Evolutionary conservation across 2,113 vertebrate genomes (phyloP).

Genomic region (Poeciliopsis prolifica): DNA sequence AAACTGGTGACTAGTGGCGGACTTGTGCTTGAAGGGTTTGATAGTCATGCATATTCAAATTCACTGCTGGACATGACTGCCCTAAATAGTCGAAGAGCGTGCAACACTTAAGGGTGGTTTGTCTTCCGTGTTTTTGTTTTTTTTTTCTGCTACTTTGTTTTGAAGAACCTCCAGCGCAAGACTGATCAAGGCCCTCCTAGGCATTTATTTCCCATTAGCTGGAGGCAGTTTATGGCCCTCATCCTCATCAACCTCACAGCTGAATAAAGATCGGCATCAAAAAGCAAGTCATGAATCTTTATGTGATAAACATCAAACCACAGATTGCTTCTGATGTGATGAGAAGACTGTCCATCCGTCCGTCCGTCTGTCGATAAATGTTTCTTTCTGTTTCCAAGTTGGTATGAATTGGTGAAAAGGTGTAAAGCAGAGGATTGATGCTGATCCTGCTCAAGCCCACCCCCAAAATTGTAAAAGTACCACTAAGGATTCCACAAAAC

Average conservation of each 20-base stretch:
- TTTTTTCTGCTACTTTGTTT: constrained; percentile 20
- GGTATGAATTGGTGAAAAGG: constrained; percentile 26
- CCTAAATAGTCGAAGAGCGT: constrained; percentile 80
- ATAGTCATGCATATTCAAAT: constrained; percentile 85
- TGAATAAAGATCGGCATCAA: constrained; percentile 55
- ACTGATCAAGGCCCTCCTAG: constrained; percentile 68
- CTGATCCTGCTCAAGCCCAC: neutral
- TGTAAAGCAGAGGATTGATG: neutral
- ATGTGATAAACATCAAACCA: constrained; percentile 21
- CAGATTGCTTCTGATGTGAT: no score
- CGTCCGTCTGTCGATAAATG: constrained; percentile 65
- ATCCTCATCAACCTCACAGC: constrained; percentile 56
- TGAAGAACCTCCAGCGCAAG: constrained; percentile 63
- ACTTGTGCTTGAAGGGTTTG: constrained; percentile 76
- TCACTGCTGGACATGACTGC: constrained; percentile 81
- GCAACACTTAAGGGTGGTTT: constrained; percentile 72
- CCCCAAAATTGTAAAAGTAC: neutral
- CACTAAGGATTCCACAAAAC: neutral
- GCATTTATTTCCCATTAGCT: constrained; percentile 69
- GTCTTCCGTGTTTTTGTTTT: constrained; percentile 62
- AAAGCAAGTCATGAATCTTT: constrained; percentile 53
- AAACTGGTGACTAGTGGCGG: constrained; percentile 49
- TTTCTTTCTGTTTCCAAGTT: constrained; percentile 70
- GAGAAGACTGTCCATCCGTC: constrained; percentile 10
- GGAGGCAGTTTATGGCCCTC: constrained; percentile 49